Base-by-base conservation (phyloP, 2,113 vertebrate genomes). In the Climacteris rufus region DNA sequence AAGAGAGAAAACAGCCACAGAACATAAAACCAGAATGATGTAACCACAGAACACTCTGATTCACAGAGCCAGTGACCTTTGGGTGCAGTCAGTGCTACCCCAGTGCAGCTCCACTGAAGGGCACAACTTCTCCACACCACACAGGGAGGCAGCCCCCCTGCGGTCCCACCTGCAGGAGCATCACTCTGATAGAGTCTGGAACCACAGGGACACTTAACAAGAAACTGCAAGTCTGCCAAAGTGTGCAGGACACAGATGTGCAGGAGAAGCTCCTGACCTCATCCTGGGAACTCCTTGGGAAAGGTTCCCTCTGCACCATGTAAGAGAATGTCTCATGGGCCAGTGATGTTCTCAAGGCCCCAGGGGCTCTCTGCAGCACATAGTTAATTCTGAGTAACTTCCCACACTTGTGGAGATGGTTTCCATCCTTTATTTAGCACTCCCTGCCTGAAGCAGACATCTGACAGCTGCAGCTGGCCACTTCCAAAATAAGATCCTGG, bases 131-230 rank as follows among this genome's bases (percentile, higher is more conserved):
- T 79, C 54, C 59, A 31, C 33, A 14, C 0, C 53, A 44, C 54
- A 33, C 3, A 50, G n/a, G 1, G 0, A 7, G 44, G 68, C 68
- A 65, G 28, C 66, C 47, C 15, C 30, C 7, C 64, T 64, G 57
- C 78, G 64, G 54, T 14, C 37, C 57, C 40, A 25, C 35, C 35
- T 68, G 49, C 56, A 68, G 39, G 15, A 71, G 30, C 23, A 22
- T 52, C 59, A 8, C 47, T 30, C 5, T 14, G 22, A 4, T 10
- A 57, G 45, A 49, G 24, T 8, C 1, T 2, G 33, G 22, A 15
- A 13, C 20, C 47, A 28, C 0, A 0, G 39, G 35, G 49, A 45
- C 49, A 25, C 27, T 15, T 7, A 6, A 23, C 20, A 27, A 5
- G 28, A 31, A 64, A 54, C 16, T 39, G 16, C 16, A 47, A 9